Base-by-base conservation (phyloP, 2,113 vertebrate species). In the Erpornis zantholeuca region DNA sequence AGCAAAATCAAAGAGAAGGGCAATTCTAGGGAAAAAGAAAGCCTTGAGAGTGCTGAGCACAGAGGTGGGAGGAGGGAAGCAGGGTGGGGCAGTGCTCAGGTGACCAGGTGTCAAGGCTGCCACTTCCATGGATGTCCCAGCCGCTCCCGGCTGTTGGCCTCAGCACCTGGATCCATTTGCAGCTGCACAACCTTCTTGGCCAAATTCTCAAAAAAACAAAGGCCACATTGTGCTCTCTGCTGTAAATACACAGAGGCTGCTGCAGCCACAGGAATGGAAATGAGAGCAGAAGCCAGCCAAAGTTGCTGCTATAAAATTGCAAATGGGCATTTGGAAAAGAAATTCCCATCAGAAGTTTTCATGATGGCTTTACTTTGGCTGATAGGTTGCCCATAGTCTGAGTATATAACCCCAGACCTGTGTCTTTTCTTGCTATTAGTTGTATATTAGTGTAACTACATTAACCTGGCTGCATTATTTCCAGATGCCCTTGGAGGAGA, bases 201-300 rank as follows among this genome's bases (percentile, higher is more conserved):
- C 84, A 95, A 86, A 80, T 69, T 85, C 65, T 80, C 36, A 61
- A 19, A 57, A 69, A 94, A 77, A 94, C 88, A 96, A 91, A 94
- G 84, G 91, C 91, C 78, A 45, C 42, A 65, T 87, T 97, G 86
- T 96, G 33, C 49, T 92, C 81, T 78, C 49, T 49, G 57, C 31
- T 96, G 49, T 86, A 71, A 93, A 83, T 44, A 49, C 36, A 56
- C 7, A 72, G 89, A 71, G 86, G 28, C 45, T 92, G 84, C 81
- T 89, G 91, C 91, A 96, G 94, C 73, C 82, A 2, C 63, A 50
- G 84, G 49, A 89, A 54, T 94, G 61, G 61, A 79, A 91, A 84
- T 45, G 73, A 73, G n/a, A 57, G 70, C 64, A 87, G 89, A 76
- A 89, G 66, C 45, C 31, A 47, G 73, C 49, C 72, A 89, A 69